Percentiles rank a stretch among this genome's conserved stretches.
Conservation (phyloP, 2,888 invertebrate species). For the Clusia tigrina region DNA sequence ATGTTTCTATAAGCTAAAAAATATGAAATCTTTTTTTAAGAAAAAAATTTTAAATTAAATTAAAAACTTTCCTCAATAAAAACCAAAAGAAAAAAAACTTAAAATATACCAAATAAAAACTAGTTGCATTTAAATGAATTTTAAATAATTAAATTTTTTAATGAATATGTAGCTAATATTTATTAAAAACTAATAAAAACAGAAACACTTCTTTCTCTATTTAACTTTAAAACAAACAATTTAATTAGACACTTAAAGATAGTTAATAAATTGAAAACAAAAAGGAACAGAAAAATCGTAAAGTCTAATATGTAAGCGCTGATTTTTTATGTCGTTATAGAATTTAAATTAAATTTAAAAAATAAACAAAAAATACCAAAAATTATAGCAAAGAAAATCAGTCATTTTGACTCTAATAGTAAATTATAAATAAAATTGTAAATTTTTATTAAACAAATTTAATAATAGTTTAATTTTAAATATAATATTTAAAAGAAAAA, state of each 20-base stretch:
- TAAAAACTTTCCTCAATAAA: too few species aligned
- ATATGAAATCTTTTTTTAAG: slow-evolving; percentile 19
- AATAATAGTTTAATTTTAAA: slow-evolving; percentile 34
- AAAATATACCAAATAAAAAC: slow-evolving; percentile 50
- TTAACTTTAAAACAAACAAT: slow-evolving; percentile 28
- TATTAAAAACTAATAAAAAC: slow-evolving; percentile 20
- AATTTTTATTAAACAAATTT: slow-evolving; percentile 36
- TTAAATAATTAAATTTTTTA: slow-evolving; percentile 43
- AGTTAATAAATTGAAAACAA: slow-evolving; percentile 48
- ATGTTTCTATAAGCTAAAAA: slow-evolving; percentile 22
- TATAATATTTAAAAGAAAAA: slow-evolving; percentile 34
- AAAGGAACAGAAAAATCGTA: slow-evolving; percentile 30
- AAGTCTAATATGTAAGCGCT: slow-evolving; percentile 44
- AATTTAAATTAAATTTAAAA: slow-evolving; percentile 53
- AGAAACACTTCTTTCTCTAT: slow-evolving; percentile 31
- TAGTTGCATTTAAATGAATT: slow-evolving; percentile 59
- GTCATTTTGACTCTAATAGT: slow-evolving; percentile 56
- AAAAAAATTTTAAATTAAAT: slow-evolving; percentile 15
- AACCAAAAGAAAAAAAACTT: too few species aligned
- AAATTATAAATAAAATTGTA: slow-evolving; percentile 49
- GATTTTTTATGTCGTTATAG: slow-evolving; percentile 63
- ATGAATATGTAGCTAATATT: background rate
- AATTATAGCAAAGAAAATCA: slow-evolving; percentile 51
- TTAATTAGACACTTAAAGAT: slow-evolving; percentile 30
- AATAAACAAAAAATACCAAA: slow-evolving; percentile 41